Evolutionary conservation across 2,888 invertebrate species (phyloP), one percentile per base, ranked within the genome.

Genomic region (Baccha elongata): DNA sequence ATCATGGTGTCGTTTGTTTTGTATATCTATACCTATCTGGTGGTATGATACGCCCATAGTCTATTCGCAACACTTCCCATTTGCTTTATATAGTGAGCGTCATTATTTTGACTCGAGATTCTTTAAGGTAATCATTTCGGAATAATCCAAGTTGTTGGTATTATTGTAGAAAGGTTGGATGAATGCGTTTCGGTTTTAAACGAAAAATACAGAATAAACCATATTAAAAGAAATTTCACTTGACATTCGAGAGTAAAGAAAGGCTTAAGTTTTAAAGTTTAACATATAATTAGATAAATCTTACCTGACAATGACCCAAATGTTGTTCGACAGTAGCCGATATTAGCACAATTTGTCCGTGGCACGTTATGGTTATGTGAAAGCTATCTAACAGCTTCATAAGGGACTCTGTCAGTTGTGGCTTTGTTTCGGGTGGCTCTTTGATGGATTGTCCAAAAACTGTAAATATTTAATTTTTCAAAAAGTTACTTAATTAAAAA

Each of bases 271-370:
- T n/a, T n/a, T n/a, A n/a, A n/a, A n/a, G n/a, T n/a, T n/a, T n/a
- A n/a, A n/a, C n/a, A n/a, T n/a, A n/a, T n/a, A n/a, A 40, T 29
- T 13, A 19, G 10, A 2, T 19, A n/a, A 32, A 13, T 87, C 89
- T 91, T 91, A 95, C 95, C 93, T 95, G 95, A 87, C 95, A 94
- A 91, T 97, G 96, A 72, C 98, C 98, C 85, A 98, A 92, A 87
- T 96, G 93, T 87, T 95, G 94, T 89, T 97, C 96, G 26, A 98
- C 93, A 86, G 95, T 95, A 64, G 95, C 94, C 29, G 98, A 97
- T 32, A 97, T 94, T 88, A 96, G 95, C 84, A 97, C 94, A 87
- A 98, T 95, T 89, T 96, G 95, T 15, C 97, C 97, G 69, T 93
- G 93, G 78, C 95, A 93, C 17, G 96, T 95, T 32, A 96, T 91